phyloP scores from a whole-genome alignment of 2,113 vertebrate species.

The Orientallactaga bullata region DNA sequence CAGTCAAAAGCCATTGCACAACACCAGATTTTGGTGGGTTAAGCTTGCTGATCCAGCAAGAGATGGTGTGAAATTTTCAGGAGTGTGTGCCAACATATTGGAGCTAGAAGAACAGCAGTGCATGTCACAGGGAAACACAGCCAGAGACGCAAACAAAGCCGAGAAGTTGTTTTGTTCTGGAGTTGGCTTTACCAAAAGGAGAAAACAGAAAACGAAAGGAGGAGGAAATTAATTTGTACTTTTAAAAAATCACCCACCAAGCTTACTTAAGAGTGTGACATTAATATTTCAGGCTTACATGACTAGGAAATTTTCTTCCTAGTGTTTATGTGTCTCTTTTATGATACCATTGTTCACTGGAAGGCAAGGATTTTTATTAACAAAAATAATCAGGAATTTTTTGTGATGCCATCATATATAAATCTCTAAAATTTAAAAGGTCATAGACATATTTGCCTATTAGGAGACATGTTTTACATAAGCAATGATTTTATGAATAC shows the following conservation, averaged over 20 bases:
- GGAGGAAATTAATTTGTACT: constrained; percentile 77
- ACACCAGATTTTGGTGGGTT: constrained; percentile 97
- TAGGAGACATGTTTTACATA: constrained; percentile 59
- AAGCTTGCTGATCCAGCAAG: constrained; percentile 99
- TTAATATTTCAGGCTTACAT: constrained; percentile 40
- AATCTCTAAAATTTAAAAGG: constrained; percentile 48
- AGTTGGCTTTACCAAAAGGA: constrained; percentile 84
- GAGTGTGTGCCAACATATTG: constrained; percentile 92
- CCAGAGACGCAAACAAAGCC: constrained; percentile 94
- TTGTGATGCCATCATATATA: constrained; percentile 57
- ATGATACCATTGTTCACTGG: constrained; percentile 30
- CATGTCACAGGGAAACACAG: constrained; percentile 92
- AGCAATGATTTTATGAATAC: constrained; percentile 43
- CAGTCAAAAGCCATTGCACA: constrained; percentile 95
- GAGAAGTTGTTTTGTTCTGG: constrained; percentile 90
- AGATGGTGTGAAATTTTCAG: constrained; percentile 93
- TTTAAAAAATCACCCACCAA: constrained; percentile 79
- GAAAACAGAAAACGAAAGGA: constrained; percentile 75
- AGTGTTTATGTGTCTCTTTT: constrained; percentile 70
- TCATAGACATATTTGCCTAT: constrained; percentile 46
- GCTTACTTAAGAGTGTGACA: constrained; percentile 42
- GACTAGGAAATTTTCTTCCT: constrained; percentile 64
- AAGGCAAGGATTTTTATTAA: constrained; percentile 62
- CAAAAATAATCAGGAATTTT: constrained; percentile 62
- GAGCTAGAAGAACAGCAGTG: constrained; percentile 94